Evolutionary conservation across 2,888 invertebrate genomes (phyloP).

Genomic region (Exephanes ischioxanthus): DNA sequence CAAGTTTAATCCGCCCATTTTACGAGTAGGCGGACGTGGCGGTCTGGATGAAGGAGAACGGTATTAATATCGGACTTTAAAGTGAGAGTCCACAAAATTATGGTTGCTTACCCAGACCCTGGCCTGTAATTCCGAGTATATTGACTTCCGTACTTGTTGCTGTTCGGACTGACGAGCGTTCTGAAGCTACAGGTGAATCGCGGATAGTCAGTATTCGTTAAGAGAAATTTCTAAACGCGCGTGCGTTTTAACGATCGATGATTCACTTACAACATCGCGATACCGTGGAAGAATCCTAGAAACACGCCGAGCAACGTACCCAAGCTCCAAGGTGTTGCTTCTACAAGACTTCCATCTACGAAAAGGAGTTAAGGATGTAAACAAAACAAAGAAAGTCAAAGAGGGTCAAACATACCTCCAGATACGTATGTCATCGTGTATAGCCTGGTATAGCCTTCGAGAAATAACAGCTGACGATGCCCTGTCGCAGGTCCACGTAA

Average conservation of each 20-base stretch:
- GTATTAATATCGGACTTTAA: not conserved
- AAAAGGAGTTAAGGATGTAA: not conserved
- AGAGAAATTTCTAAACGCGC: not conserved
- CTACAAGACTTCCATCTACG: constrained; percentile 73
- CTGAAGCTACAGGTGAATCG: constrained; percentile 72
- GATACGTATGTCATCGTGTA: constrained; percentile 67
- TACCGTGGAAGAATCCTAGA: constrained; percentile 72
- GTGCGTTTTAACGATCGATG: not conserved
- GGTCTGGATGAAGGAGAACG: constrained; percentile 68
- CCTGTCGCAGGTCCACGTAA: constrained; percentile 4
- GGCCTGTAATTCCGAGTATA: constrained; percentile 73
- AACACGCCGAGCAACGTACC: constrained; percentile 71
- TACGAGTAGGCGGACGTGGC: constrained; percentile 74
- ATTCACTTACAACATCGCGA: constrained; percentile 76
- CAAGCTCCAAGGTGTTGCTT: constrained; percentile 71
- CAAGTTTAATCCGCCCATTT: constrained; percentile 75
- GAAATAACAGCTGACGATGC: not conserved
- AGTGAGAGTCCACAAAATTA: not conserved
- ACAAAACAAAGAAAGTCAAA: not conserved
- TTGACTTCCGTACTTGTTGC: constrained; percentile 66
- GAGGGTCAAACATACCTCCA: constrained; percentile 51
- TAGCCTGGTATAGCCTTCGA: constrained; percentile 2
- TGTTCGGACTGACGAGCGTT: constrained; percentile 72
- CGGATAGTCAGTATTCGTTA: constrained; percentile 4
- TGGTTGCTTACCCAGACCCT: constrained; percentile 68